Evolutionary conservation across 2,113 vertebrate genomes (phyloP).

Genomic region (Archocentrus centrarchus): DNA sequence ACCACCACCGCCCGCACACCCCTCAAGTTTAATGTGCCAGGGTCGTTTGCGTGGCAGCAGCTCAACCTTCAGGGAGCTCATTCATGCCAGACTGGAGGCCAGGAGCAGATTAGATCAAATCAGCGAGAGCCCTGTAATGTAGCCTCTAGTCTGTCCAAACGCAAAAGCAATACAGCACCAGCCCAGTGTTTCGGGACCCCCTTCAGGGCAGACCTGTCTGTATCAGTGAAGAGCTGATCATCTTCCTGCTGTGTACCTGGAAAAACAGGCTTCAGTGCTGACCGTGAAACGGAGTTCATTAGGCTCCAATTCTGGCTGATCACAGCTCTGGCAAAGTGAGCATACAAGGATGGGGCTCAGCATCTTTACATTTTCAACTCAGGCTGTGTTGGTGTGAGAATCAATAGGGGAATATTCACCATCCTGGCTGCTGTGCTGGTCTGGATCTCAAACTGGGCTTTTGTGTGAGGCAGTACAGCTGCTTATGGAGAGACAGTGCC

Average conservation of each 20-base stretch:
- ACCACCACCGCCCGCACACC: conserved; percentile 59
- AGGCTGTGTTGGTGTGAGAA: conserved; percentile 62
- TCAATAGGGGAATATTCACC: conserved; percentile 75
- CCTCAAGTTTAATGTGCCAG: conserved; percentile 75
- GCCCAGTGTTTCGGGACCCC: conserved; percentile 66
- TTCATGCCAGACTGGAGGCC: conserved; percentile 68
- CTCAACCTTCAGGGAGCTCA: conserved; percentile 74
- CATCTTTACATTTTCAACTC: conserved; percentile 55
- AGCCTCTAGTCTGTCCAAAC: conserved; percentile 51
- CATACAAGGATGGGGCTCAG: conserved; percentile 36
- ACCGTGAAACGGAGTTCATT: conserved; percentile 73
- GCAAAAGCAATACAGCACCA: conserved; percentile 43
- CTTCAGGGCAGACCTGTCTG: conserved; percentile 67
- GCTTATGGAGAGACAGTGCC: conserved; percentile 52
- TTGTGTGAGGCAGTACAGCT: conserved; percentile 60
- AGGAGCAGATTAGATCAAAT: conserved; percentile 77
- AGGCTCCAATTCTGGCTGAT: conserved; percentile 64
- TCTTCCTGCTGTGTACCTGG: conserved; percentile 73
- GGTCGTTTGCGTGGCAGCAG: conserved; percentile 76
- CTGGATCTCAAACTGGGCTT: conserved; percentile 62
- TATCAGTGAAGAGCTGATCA: conserved; percentile 70
- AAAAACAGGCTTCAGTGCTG: conserved; percentile 68
- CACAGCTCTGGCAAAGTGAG: conserved; percentile 68
- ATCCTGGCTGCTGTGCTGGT: conserved; percentile 33
- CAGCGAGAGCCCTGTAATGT: conserved; percentile 72